Percentiles rank a stretch among this genome's conserved stretches.
phyloP scores from a whole-genome alignment of 2,888 invertebrate species.

The Punctoribates punctum region DNA sequence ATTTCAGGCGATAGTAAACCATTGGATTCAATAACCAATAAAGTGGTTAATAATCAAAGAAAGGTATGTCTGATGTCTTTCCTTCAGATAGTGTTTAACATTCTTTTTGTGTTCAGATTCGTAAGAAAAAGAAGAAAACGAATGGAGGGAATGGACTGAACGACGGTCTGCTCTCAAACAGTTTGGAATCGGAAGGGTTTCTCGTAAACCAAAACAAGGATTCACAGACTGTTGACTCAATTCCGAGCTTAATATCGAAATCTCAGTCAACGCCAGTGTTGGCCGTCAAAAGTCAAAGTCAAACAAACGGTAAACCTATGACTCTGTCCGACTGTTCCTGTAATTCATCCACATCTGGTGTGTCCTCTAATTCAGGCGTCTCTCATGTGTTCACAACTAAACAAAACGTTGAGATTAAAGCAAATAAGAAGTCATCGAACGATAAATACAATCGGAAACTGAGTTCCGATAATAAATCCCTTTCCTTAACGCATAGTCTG shows the following conservation, averaged over 20 bases:
- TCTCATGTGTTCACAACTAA: background rate
- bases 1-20: background rate
- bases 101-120: background rate
- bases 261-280: constrained; percentile 16
- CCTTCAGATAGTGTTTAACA: no score
- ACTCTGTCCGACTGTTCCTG: background rate
- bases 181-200: background rate
- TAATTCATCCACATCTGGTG: constrained; percentile 22
- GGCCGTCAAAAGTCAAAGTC: background rate
- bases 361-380: constrained; percentile 13
- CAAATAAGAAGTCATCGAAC: background rate
- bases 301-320: background rate
- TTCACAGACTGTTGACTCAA: no score
- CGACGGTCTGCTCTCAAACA: background rate
- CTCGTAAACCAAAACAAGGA: background rate
- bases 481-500: background rate
- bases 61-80: background rate
- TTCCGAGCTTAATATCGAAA: constrained; percentile 8
- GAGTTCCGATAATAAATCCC: background rate
- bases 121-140: constrained; percentile 19
- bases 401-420: background rate
- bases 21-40: background rate
- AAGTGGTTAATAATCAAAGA: background rate
- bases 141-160: background rate
- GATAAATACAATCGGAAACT: background rate